Evolutionary conservation across 2,888 invertebrate species (phyloP).

Genomic region (Plagiodera versicolora): DNA sequence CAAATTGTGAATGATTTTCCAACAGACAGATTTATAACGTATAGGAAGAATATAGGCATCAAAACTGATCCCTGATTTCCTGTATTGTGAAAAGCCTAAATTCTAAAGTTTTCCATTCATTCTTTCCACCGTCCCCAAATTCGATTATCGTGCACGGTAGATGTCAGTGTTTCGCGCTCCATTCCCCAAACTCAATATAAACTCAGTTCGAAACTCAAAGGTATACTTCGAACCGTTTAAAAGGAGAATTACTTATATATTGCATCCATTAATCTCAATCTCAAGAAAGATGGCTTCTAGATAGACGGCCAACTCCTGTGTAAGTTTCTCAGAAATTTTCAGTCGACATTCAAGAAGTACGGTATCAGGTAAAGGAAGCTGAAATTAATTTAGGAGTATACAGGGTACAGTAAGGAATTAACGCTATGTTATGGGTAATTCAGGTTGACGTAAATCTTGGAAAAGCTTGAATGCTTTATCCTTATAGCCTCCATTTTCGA

Average conservation of each 20-base stretch:
- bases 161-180: neutral
- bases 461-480: no score
- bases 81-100: no score
- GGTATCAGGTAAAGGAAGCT: neutral
- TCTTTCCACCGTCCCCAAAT: neutral
- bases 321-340: constrained; percentile 2
- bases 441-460: no score
- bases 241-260: constrained; percentile 10
- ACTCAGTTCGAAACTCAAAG: constrained; percentile 13
- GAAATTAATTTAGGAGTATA: neutral
- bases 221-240: constrained; percentile 12
- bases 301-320: neutral
- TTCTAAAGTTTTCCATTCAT: no score
- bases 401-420: neutral
- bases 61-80: no score
- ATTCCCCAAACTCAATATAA: constrained; percentile 2
- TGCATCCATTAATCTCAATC: constrained; percentile 12
- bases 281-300: neutral
- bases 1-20: no score
- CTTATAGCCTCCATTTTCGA: no score
- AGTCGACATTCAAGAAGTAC: neutral
- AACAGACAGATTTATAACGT: no score
- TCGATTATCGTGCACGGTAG: neutral
- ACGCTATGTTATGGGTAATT: no score
- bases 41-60: no score